A percentile compares a stretch with the other conserved stretches of the same genome.
phyloP scores from a whole-genome alignment of 1,140 invertebrate genomes.

The Micrasema longulum region DNA sequence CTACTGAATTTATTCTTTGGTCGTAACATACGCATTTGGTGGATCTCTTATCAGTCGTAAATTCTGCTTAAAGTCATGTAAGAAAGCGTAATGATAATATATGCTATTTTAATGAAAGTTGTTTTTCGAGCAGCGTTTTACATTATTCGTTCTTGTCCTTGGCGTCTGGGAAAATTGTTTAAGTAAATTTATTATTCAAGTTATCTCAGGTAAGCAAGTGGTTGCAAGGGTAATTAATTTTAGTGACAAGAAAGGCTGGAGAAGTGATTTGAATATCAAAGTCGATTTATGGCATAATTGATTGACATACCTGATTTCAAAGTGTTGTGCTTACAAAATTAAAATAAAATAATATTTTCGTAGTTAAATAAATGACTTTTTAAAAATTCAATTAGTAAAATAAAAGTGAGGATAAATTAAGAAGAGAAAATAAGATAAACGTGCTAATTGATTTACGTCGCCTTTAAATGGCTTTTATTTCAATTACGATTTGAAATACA shows the following conservation, averaged over 20 bases:
- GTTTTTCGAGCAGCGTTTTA: constrained; percentile 4
- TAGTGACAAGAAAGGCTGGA: too few species aligned
- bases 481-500: not conserved
- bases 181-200: too few species aligned
- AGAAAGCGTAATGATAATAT: constrained; percentile 24
- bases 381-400: too few species aligned
- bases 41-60: not conserved
- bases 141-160: constrained; percentile 11
- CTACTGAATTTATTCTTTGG: constrained; percentile 18
- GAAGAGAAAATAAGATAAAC: too few species aligned
- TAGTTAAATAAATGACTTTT: too few species aligned
- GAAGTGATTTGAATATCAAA: not conserved
- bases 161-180: not conserved
- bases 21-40: not conserved
- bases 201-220: too few species aligned
- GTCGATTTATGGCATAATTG: too few species aligned
- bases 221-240: not conserved
- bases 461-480: not conserved
- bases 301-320: too few species aligned
- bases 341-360: too few species aligned
- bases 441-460: too few species aligned
- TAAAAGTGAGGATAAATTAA: too few species aligned
- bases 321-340: too few species aligned
- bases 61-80: not conserved
- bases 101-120: constrained; percentile 28